These are phyloP conservation scores for Diplolepis rosae DNA, from an alignment of 2,888 invertebrate genomes.

Conservation along the genomic window DNA sequence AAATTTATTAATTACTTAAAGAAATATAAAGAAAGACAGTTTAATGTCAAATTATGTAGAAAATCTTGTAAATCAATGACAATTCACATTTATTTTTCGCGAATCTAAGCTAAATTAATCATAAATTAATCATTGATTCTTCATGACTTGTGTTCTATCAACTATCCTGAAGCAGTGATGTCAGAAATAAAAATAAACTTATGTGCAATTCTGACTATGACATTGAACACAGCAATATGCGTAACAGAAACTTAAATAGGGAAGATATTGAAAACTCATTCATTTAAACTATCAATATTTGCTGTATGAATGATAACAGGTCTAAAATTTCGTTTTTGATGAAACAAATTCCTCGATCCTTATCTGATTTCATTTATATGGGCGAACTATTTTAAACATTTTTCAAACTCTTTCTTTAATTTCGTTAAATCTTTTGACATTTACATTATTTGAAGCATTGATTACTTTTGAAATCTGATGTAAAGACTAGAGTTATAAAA, in stretches of 20 bases:
- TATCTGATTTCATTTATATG: no score
- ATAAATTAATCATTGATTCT: not conserved
- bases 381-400: not conserved
- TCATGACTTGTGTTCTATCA: conserved; percentile 1
- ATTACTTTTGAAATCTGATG: no score
- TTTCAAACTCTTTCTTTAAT: not conserved
- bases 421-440: not conserved
- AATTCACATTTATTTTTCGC: not conserved
- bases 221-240: not conserved
- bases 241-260: not conserved
- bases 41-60: no score
- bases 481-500: no score
- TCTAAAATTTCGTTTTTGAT: no score
- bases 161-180: conserved; percentile 10
- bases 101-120: not conserved
- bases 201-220: not conserved
- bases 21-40: no score
- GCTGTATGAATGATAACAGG: no score
- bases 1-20: no score
- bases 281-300: not conserved
- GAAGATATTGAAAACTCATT: not conserved
- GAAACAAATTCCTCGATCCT: no score
- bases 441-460: no score
- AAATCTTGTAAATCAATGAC: no score
- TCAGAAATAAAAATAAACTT: conserved; percentile 20